Evolutionary conservation across 2,113 vertebrate genomes (phyloP), one percentile per base, ranked within the genome.

Genomic region (Microcebus ravelobensis): DNA sequence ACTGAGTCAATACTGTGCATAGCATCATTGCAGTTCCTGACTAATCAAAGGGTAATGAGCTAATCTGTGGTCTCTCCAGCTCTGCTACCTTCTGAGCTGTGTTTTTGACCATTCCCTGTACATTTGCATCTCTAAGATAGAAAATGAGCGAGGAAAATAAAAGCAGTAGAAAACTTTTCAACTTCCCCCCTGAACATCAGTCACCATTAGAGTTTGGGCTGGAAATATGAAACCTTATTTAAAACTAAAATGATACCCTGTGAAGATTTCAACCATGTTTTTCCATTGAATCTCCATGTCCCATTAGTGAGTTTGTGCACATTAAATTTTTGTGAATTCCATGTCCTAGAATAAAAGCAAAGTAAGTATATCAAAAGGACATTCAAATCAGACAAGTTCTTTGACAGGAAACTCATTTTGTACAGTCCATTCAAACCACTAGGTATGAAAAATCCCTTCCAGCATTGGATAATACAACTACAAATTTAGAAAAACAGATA

Each of bases 321-420:
- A 57, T 94, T 68, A 48, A 57, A 42, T 77, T 82, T 87, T 55
- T 93, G 13, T 85, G 31, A 29, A 76, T 92, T 92, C 8, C 3
- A 79, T 76, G 92, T 91, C n/a, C 29, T 82, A 85, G 48, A 88
- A 67, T 48, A 17, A 88, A 96, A 82, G 29, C 55, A 87, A 93
- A 87, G 50, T 74, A 79, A 63, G 65, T 87, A 45, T 34, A 80
- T 88, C 55, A 86, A 90, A 96, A 81, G 50, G 0, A 10, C 15
- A 36, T 5, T 25, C 18, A 80, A 74, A n/a, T 55, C 29, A 73
- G 8, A 20, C 39, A 91, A 45, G 29, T 84, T 90, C 48, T 88
- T 31, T 94, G 29, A 20, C 55, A 55, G 36, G 11, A 91, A 83
- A 91, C 27, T 80, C 59, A 92, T 10, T 93, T 88, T 59, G 17